phyloP scores from a whole-genome alignment of 1,140 invertebrate genomes.

The Asbolus verrucosus region DNA sequence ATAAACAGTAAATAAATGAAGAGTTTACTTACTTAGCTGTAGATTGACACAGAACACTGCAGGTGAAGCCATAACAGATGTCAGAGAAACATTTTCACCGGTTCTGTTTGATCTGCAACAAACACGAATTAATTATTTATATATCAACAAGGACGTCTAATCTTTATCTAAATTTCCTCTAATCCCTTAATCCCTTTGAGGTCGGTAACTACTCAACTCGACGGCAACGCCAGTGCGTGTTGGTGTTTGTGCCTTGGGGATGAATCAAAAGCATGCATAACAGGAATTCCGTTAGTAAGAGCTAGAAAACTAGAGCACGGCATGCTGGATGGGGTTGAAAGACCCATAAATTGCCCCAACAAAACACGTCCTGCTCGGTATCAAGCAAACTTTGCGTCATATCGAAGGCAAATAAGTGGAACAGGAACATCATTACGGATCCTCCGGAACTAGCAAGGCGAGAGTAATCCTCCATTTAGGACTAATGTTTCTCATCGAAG shows the following conservation, averaged over 20 bases:
- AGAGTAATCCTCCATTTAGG: slow-evolving; percentile 13
- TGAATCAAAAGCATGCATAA: slow-evolving; percentile 39
- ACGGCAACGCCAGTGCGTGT: background rate
- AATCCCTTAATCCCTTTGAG: slow-evolving; percentile 34
- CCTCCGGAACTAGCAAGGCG: background rate
- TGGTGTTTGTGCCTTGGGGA: slow-evolving; percentile 16
- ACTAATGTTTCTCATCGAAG: slow-evolving; percentile 13
- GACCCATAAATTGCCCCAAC: slow-evolving; percentile 27
- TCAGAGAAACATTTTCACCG: slow-evolving; percentile 25
- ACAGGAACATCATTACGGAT: slow-evolving; percentile 4
- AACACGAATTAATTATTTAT: slow-evolving; percentile 26
- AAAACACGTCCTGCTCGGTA: slow-evolving; percentile 8
- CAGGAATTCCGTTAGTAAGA: slow-evolving; percentile 22
- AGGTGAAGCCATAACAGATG: slow-evolving; percentile 53
- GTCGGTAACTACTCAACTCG: slow-evolving; percentile 8
- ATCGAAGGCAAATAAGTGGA: slow-evolving; percentile 5
- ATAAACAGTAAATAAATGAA: slow-evolving; percentile 31
- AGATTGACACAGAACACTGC: slow-evolving; percentile 54
- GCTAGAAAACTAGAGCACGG: slow-evolving; percentile 8
- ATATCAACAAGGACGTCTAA: slow-evolving; percentile 18
- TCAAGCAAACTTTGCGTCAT: slow-evolving; percentile 7
- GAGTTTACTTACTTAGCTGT: slow-evolving; percentile 50
- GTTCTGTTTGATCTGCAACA: slow-evolving; percentile 24
- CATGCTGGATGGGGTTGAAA: slow-evolving; percentile 13
- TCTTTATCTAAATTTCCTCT: slow-evolving; percentile 28